These are phyloP conservation scores for Ophiodon elongatus DNA, from an alignment of 2,113 vertebrate species.

Conservation along the genomic window DNA sequence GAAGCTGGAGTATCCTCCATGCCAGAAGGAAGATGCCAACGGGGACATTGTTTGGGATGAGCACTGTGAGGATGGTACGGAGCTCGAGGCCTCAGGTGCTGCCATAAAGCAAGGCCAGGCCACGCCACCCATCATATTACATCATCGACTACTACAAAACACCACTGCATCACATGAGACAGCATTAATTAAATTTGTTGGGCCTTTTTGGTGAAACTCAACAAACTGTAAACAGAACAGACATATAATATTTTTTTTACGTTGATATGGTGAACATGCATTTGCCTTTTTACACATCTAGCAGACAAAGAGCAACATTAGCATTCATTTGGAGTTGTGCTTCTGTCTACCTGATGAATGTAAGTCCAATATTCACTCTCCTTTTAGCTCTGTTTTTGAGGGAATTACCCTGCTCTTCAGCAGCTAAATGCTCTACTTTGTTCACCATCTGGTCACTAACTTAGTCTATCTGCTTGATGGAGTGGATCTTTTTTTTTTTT, in stretches of 20 bases:
- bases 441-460: background rate
- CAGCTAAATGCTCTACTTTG: background rate
- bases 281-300: background rate
- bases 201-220: constrained; percentile 7
- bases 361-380: no score
- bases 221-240: background rate
- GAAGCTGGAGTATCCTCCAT: constrained; percentile 89
- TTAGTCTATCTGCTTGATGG: background rate
- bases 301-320: background rate
- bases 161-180: background rate
- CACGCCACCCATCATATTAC: background rate
- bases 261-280: no score
- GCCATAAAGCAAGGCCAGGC: constrained; percentile 44
- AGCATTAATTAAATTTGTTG: background rate
- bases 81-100: constrained; percentile 80
- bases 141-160: background rate
- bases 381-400: background rate
- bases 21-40: constrained; percentile 88
- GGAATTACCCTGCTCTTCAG: background rate
- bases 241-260: background rate
- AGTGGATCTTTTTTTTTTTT: background rate
- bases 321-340: background rate
- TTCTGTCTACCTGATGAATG: background rate
- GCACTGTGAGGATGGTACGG: constrained; percentile 88
- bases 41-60: constrained; percentile 89